phyloP scores from a whole-genome alignment of 2,888 invertebrate genomes.

The Ptilodon capucinus region DNA sequence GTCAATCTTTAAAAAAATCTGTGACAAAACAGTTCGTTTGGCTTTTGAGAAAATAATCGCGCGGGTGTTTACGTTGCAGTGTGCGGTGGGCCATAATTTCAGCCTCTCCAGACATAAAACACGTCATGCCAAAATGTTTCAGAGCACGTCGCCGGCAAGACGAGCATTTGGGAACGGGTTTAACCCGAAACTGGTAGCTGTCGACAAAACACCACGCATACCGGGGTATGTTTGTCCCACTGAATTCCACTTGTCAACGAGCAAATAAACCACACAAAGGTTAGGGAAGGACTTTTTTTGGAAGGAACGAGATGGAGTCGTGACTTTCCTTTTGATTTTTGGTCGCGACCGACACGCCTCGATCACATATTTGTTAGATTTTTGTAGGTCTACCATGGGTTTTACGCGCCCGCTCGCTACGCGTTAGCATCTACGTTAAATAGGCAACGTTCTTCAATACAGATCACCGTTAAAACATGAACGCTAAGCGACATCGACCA shows the following conservation, averaged over 20 bases:
- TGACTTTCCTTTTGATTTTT: neutral
- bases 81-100: no score
- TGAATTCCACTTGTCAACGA: constrained; percentile 74
- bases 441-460: no score
- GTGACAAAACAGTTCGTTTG: no score
- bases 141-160: constrained; percentile 14
- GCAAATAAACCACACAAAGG: constrained; percentile 73
- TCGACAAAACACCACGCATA: constrained; percentile 51
- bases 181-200: constrained; percentile 34
- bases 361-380: no score
- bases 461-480: no score
- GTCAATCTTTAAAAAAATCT: no score
- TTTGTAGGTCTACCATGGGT: no score
- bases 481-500: no score
- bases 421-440: no score
- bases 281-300: constrained; percentile 42
- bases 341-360: neutral
- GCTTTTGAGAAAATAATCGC: no score
- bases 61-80: no score
- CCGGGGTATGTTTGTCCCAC: constrained; percentile 63
- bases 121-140: constrained; percentile 5
- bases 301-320: neutral
- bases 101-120: neutral
- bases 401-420: no score
- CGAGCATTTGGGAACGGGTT: constrained; percentile 26